Evolutionary conservation across 2,888 invertebrate species (phyloP), one percentile per base, ranked within the genome.

Genomic region (Parochlus steinenii): DNA sequence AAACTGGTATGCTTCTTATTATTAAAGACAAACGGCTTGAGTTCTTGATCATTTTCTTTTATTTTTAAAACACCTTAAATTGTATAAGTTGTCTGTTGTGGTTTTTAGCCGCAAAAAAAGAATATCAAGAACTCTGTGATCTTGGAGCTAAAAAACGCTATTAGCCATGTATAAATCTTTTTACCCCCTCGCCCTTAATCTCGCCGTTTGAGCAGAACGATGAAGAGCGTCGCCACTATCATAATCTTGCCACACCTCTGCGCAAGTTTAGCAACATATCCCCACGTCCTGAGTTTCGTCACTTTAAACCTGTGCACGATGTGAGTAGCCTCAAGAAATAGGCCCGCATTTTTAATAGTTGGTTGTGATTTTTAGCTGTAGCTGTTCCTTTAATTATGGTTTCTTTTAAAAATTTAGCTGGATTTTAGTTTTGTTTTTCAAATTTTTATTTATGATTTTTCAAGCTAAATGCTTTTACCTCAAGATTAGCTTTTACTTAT

Each of bases 251-350:
- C 39, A 58, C 58, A 52, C 58, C 58, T 47, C 53, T 58, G 48
- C 54, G 58, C 56, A 58, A 57, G 57, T 48, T 58, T 50, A 54
- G 53, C 51, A 58, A 58, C 55, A 55, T 58, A 41, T 56, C 58
- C 54, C 56, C 58, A 53, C 55, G 58, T 53, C 58, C 58, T 49
- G 58, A 58, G 55, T 58, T 56, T 48, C 57, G 58, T 51, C 58
- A 58, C 53, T 58, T 56, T 40, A 44, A 44, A 40, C 42, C 44
- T 52, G 48, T 58, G 50, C 55, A 56, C 50, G 58, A 58, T 54
- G 58, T 58, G 57, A 58, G 58, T 58, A 58, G 54, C 51, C n/a
- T n/a, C n/a, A n/a, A n/a, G n/a, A n/a, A n/a, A n/a, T n/a, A n/a
- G n/a, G n/a, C n/a, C n/a, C n/a, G n/a, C n/a, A n/a, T n/a, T n/a